These are phyloP conservation scores for Pogonognathellus flavescens DNA, from an alignment of 1,140 invertebrate genomes.

Conservation along the genomic window DNA sequence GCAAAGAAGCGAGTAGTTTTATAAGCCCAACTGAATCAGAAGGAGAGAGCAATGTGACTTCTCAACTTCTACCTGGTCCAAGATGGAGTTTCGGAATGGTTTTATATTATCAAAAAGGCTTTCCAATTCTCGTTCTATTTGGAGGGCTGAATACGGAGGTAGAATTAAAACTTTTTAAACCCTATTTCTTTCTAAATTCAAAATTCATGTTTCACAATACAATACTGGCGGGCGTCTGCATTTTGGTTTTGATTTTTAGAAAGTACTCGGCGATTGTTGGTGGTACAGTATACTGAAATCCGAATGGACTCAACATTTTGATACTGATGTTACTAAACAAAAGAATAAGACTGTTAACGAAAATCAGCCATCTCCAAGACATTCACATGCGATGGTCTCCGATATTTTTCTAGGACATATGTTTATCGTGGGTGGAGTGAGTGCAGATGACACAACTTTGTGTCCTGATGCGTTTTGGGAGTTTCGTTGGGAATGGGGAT, in stretches of 20 bases:
- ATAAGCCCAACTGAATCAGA: conserved; percentile 8
- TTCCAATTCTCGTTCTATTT: conserved; percentile 55
- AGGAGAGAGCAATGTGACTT: background rate
- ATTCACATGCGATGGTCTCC: conserved; percentile 61
- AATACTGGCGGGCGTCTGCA: no score
- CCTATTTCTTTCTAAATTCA: no score
- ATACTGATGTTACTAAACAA: conserved; percentile 9
- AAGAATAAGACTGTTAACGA: conserved; percentile 10
- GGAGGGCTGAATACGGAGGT: conserved; percentile 61
- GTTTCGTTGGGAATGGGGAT: conserved; percentile 1
- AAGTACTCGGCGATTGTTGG: conserved; percentile 59
- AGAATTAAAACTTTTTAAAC: background rate
- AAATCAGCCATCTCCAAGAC: conserved; percentile 54
- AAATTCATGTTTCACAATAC: no score
- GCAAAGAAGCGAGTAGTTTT: conserved; percentile 34
- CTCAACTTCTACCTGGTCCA: conserved; percentile 28
- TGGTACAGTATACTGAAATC: conserved; percentile 47
- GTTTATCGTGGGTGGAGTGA: conserved; percentile 63
- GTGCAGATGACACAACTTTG: conserved; percentile 42
- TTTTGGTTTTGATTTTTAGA: conserved; percentile 38
- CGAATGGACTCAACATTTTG: conserved; percentile 40
- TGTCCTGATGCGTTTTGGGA: conserved; percentile 59
- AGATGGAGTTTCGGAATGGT: conserved; percentile 62
- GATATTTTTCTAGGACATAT: conserved; percentile 46
- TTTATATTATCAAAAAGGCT: conserved; percentile 31